A percentile compares a stretch with the other conserved stretches of the same genome.
phyloP scores from a whole-genome alignment of 2,113 vertebrate species.

The Ploceus nigricollis region DNA sequence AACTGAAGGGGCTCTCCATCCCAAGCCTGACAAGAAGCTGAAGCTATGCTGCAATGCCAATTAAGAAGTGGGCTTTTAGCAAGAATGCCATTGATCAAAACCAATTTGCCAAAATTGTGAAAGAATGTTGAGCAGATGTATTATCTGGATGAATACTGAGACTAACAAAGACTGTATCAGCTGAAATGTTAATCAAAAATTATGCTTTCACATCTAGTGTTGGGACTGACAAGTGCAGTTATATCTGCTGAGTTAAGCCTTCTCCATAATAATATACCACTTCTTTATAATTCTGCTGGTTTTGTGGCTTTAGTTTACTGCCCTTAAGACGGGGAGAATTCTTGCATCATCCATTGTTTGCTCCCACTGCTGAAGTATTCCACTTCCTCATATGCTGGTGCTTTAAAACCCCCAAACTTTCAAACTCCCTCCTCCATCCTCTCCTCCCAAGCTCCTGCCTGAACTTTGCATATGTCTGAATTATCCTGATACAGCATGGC shows the following conservation, averaged over 20 bases:
- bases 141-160: background rate
- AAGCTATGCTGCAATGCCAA: background rate
- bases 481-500: background rate
- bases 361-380: background rate
- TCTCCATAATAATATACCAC: no score
- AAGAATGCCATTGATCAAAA: background rate
- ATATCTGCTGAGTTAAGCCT: background rate
- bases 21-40: background rate
- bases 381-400: background rate
- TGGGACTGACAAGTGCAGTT: background rate
- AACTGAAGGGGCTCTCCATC: background rate
- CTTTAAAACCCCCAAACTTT: background rate
- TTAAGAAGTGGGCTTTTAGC: background rate
- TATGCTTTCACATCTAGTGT: background rate
- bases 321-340: background rate
- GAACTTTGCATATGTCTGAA: background rate
- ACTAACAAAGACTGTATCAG: background rate
- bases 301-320: background rate
- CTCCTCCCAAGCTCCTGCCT: background rate
- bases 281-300: background rate
- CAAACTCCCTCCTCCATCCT: background rate
- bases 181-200: constrained; percentile 14
- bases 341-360: background rate
- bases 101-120: background rate
- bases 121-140: background rate